Evolutionary conservation across 2,113 vertebrate genomes (phyloP).

Genomic region (Ceratotherium simum): DNA sequence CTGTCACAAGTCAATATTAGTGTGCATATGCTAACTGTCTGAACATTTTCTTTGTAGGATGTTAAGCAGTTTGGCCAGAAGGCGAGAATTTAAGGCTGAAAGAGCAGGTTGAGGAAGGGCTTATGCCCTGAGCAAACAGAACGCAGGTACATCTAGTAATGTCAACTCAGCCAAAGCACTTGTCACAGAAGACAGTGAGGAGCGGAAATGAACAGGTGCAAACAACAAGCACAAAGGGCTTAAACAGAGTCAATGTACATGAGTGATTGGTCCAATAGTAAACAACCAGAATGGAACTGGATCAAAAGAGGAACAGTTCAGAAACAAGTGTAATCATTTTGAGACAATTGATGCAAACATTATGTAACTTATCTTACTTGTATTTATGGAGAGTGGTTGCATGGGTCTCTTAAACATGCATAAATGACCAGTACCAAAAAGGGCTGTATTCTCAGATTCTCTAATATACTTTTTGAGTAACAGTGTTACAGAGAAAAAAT

Average conservation of each 20-base stretch:
- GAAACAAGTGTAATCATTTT: background rate
- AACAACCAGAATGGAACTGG: background rate
- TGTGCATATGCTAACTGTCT: background rate
- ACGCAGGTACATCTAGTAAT: background rate
- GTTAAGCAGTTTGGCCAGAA: background rate
- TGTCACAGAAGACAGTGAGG: background rate
- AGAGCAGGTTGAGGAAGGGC: background rate
- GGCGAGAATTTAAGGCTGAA: background rate
- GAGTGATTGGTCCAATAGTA: background rate
- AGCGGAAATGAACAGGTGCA: background rate
- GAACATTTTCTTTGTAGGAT: background rate
- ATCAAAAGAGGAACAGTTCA: background rate
- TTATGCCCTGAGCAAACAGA: background rate
- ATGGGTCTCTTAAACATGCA: background rate
- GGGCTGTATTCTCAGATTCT: background rate
- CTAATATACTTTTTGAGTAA: background rate
- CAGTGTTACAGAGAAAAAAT: background rate
- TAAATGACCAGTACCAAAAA: background rate
- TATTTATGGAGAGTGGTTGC: background rate
- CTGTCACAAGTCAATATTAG: background rate
- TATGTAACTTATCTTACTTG: background rate
- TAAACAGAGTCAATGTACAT: background rate
- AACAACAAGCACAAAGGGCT: background rate
- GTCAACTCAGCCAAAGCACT: background rate
- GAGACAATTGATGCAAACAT: background rate